Evolutionary conservation across 2,113 vertebrate species (phyloP), one percentile per base, ranked within the genome.

Genomic region (Otis tarda): DNA sequence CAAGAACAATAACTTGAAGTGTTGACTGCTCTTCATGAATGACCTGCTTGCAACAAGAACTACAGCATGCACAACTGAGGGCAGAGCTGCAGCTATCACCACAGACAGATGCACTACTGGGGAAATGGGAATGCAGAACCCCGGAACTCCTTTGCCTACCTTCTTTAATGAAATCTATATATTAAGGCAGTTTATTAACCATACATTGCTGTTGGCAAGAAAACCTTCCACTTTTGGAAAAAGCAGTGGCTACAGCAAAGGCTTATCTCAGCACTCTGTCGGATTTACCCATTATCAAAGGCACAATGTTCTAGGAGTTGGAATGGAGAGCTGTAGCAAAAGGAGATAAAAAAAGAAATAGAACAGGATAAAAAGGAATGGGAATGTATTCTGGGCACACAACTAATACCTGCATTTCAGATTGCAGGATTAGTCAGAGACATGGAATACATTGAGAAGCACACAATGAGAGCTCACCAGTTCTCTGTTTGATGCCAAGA

Each of bases 401-500:
- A 5, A 52, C 23, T 53, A 77, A 56, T 33, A 27, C 9, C 33
- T 52, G 57, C 7, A n/a, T 53, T 83, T 59, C 37, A 17, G 39
- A 45, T 19, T 16, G 45, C 43, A 27, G 33, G 10, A 52, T n/a
- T 65, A 31, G 24, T 52, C 43, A 61, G 41, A 57, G 24, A 27
- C n/a, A 53, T 1, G 25, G 60, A 68, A 86, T 60, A 55, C 25
- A 10, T 37, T n/a, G 21, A 19, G 63, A 52, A 83, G 33, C 27
- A 43, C 0, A 3, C 16, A 21, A 5, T 5, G 7, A 41, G 60
- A 80, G 24, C 41, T 45, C 2, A 1, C 30, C 22, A 37, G 41
- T 20, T 75, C 39, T 61, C n/a, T 24, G 7, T 10, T 18, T 28
- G 25, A 35, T 13, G 23, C 24, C 0, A 0, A 79, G 23, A 59